Percentiles rank a stretch among this genome's conserved stretches.
Conservation (phyloP, 37 sponge, comb jelly and placozoan species). For the Chondrosia reniformis region DNA sequence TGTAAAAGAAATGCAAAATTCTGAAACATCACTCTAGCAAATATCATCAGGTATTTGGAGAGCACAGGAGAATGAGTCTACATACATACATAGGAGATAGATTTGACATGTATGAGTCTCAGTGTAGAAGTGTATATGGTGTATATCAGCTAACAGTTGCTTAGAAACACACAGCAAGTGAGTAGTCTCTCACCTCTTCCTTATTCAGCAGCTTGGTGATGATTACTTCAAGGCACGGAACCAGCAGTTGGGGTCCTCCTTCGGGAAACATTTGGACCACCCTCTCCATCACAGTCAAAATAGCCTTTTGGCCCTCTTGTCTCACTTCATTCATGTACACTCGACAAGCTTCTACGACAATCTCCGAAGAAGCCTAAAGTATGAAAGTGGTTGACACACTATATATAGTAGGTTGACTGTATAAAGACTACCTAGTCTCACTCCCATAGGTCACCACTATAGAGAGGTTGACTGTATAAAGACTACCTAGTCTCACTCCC, state of each 20-base stretch:
- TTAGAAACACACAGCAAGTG: too few species aligned
- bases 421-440: too few species aligned
- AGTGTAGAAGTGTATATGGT: too few species aligned
- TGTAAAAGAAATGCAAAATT: slow-evolving; percentile 43
- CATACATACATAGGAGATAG: background rate
- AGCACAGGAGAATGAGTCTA: slow-evolving; percentile 3
- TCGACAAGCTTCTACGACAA: slow-evolving; percentile 45
- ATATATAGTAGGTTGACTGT: too few species aligned
- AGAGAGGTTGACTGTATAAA: too few species aligned
- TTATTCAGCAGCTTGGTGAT: background rate
- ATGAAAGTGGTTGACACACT: too few species aligned
- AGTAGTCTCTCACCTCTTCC: background rate
- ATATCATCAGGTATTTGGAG: slow-evolving; percentile 33
- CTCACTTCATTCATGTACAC: slow-evolving; percentile 64
- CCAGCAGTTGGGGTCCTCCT: background rate
- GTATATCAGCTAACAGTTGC: too few species aligned
- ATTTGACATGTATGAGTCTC: background rate
- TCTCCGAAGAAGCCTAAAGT: slow-evolving; percentile 40
- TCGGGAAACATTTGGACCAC: slow-evolving; percentile 6
- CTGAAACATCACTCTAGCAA: slow-evolving; percentile 44
- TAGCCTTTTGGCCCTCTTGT: slow-evolving; percentile 37
- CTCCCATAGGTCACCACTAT: too few species aligned
- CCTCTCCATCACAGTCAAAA: slow-evolving; percentile 31
- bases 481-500: too few species aligned
- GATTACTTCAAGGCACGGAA: background rate